These are phyloP conservation scores for Acanthosepion esculentum DNA, from an alignment of 2,888 invertebrate species.

Conservation along the genomic window DNA sequence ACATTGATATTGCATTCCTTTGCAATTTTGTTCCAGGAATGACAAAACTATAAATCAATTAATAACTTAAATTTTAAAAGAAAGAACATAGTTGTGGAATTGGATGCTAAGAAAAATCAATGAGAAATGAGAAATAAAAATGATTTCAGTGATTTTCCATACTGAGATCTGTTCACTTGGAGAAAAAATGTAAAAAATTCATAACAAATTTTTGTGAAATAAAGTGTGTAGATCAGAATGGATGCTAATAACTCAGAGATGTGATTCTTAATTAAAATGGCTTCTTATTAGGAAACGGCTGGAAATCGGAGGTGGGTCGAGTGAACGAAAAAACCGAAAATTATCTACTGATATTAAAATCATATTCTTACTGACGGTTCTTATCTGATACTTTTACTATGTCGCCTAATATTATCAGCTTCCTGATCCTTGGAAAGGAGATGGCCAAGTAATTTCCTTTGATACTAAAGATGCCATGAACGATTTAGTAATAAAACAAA, in stretches of 20 bases:
- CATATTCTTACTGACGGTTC: no score
- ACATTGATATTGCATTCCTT: no score
- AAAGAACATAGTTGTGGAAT: neutral
- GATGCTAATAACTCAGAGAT: neutral
- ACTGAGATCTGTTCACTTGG: neutral
- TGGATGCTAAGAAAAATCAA: neutral
- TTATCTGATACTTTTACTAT: no score
- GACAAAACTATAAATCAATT: neutral
- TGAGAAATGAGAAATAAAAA: neutral
- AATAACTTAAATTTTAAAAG: neutral
- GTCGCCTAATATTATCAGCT: no score
- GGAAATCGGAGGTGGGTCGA: neutral
- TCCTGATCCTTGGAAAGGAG: no score
- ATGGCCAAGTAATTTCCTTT: no score
- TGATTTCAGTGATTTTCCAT: neutral
- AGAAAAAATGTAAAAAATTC: neutral
- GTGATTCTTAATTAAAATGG: neutral
- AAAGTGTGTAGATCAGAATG: neutral
- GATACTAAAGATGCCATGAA: no score
- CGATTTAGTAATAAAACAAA: no score
- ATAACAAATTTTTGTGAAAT: neutral
- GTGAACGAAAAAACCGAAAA: neutral
- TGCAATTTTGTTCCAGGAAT: no score
- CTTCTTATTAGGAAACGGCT: neutral
- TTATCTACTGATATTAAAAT: no score